A percentile compares a stretch with the other conserved stretches of the same genome.
These are phyloP conservation scores for Platygyra sinensis DNA, from an alignment of 64 coral and sea anemone species.

Conservation along the genomic window DNA sequence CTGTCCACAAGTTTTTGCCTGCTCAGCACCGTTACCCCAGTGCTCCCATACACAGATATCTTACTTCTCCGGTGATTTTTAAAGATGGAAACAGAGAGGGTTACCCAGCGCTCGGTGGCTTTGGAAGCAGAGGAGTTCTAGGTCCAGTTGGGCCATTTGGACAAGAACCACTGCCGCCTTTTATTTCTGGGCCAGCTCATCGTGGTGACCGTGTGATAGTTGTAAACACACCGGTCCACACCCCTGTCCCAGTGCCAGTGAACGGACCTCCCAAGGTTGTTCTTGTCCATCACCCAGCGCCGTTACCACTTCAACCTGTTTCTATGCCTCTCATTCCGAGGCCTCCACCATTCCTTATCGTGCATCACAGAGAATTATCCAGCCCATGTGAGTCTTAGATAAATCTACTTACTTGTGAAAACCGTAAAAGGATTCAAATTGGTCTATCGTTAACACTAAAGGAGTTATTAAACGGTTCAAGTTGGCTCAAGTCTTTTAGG, in stretches of 20 bases:
- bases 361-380: conserved; percentile 59
- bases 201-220: conserved; percentile 9
- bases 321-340: conserved; percentile 61
- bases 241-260: conserved; percentile 44
- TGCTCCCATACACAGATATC: conserved; percentile 61
- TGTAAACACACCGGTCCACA: conserved; percentile 72
- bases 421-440: no score
- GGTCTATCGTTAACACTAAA: no score
- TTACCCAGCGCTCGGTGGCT: no score
- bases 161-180: background rate
- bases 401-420: no score
- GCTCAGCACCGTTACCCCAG: conserved; percentile 43
- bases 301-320: conserved; percentile 24
- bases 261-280: conserved; percentile 47
- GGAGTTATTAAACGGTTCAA: no score
- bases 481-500: no score
- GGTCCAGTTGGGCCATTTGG: background rate
- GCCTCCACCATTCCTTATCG: conserved; percentile 47
- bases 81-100: conserved; percentile 2
- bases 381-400: conserved; percentile 3
- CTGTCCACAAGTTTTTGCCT: conserved; percentile 24
- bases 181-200: background rate
- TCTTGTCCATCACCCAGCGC: conserved; percentile 42
- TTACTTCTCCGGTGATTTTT: conserved; percentile 53
- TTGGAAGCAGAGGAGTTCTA: background rate